Evolutionary conservation across 2,113 vertebrate genomes (phyloP).

Genomic region (Paradoxurus hermaphroditus): DNA sequence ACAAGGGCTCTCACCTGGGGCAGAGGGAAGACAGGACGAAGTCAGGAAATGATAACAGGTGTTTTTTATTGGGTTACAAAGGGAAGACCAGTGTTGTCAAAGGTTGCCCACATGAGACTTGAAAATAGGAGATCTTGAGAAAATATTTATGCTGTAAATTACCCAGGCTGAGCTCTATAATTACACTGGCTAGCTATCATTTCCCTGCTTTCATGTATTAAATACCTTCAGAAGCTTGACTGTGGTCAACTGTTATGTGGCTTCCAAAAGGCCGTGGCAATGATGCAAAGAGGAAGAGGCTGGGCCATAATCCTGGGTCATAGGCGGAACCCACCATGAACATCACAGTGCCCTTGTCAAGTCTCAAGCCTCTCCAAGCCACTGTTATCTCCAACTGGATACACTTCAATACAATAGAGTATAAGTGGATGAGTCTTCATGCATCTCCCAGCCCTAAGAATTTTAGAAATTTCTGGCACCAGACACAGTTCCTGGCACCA

Average conservation of each 20-base stretch:
- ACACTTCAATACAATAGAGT: background rate
- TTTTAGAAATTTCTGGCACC: background rate
- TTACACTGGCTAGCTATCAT: background rate
- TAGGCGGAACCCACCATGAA: accelerated
- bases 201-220: background rate
- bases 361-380: accelerated
- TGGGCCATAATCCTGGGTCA: background rate
- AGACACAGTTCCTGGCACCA: background rate
- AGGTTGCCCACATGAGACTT: background rate
- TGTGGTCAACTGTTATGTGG: background rate
- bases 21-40: background rate
- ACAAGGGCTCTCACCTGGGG: background rate
- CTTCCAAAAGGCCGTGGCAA: background rate
- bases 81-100: background rate
- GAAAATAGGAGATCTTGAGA: background rate
- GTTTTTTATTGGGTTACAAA: background rate
- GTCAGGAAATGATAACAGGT: background rate
- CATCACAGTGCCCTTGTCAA: background rate
- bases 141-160: background rate
- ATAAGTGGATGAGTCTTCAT: background rate
- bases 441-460: background rate
- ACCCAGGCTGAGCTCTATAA: background rate
- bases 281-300: background rate
- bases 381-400: background rate
- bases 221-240: background rate